Conservation (phyloP, 2,113 vertebrate genomes). For the Phylloscopus trochiloides region DNA sequence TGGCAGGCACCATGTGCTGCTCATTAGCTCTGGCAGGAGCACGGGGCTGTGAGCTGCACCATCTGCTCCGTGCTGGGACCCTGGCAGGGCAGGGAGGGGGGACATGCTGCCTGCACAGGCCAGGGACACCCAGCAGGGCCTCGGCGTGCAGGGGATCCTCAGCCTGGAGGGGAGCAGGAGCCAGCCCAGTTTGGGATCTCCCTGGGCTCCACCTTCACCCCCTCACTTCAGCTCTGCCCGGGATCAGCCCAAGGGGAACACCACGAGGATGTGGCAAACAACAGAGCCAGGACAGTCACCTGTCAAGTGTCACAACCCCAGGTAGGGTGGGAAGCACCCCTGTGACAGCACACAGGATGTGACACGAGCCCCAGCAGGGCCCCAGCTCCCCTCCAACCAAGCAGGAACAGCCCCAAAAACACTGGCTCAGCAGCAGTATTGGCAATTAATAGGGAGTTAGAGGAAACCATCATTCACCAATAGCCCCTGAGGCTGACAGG, state of each 20-base stretch:
- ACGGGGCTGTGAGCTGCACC: background rate
- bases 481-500: background rate
- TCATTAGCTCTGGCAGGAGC: slow-evolving; percentile 36
- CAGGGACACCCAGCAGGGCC: rapidly evolving
- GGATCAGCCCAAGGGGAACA: background rate
- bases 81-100: rapidly evolving
- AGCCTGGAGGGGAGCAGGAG: background rate
- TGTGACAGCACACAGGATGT: rapidly evolving
- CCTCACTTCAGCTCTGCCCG: background rate
- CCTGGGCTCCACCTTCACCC: background rate
- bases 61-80: background rate
- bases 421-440: background rate
- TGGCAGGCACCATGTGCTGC: background rate
- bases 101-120: rapidly evolving
- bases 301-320: background rate
- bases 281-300: background rate
- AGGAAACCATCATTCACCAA: background rate
- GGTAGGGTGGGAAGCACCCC: background rate
- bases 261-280: rapidly evolving
- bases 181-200: rapidly evolving
- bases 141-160: background rate
- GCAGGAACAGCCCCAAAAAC: background rate
- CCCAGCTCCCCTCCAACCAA: rapidly evolving
- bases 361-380: rapidly evolving
- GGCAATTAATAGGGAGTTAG: background rate